These are phyloP conservation scores for Cephonodes hylas DNA, from an alignment of 2,888 invertebrate genomes.

Conservation along the genomic window DNA sequence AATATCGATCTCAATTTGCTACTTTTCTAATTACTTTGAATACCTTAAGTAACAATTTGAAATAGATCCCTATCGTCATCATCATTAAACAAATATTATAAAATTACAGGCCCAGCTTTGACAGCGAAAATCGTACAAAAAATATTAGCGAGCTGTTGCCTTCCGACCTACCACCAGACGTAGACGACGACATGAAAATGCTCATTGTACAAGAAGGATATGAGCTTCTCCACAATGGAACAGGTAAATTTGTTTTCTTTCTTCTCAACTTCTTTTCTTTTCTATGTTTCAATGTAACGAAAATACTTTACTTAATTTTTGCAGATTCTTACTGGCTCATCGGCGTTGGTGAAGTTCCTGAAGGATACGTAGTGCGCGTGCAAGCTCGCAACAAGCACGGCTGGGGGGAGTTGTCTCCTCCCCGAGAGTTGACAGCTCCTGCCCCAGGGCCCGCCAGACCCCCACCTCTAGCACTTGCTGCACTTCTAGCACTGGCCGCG, in stretches of 20 bases:
- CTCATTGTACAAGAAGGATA: slow-evolving; percentile 79
- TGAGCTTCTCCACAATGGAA: slow-evolving; percentile 86
- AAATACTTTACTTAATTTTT: not conserved
- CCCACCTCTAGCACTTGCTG: slow-evolving; percentile 83
- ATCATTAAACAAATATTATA: not conserved
- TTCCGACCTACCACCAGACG: slow-evolving; percentile 51
- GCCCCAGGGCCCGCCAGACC: slow-evolving; percentile 36
- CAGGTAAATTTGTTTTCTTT: slow-evolving; percentile 70
- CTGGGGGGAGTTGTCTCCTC: slow-evolving; percentile 88
- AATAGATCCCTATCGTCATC: no score
- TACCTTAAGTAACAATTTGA: no score
- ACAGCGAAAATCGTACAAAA: slow-evolving; percentile 66
- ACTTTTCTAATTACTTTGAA: no score
- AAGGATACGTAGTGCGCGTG: slow-evolving; percentile 87
- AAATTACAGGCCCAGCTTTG: slow-evolving; percentile 10
- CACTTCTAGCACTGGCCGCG: slow-evolving; percentile 79
- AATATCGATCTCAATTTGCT: no score
- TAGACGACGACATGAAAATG: slow-evolving; percentile 59
- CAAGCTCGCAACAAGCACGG: slow-evolving; percentile 90
- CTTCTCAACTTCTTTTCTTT: not conserved
- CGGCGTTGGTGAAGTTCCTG: slow-evolving; percentile 82
- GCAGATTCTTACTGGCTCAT: slow-evolving; percentile 91
- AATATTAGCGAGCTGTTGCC: slow-evolving; percentile 57
- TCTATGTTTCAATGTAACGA: not conserved
- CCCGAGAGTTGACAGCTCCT: slow-evolving; percentile 75